Evolutionary conservation across 2,113 vertebrate genomes (phyloP), one percentile per base, ranked within the genome.

Genomic region (Pyxicephalus adspersus): DNA sequence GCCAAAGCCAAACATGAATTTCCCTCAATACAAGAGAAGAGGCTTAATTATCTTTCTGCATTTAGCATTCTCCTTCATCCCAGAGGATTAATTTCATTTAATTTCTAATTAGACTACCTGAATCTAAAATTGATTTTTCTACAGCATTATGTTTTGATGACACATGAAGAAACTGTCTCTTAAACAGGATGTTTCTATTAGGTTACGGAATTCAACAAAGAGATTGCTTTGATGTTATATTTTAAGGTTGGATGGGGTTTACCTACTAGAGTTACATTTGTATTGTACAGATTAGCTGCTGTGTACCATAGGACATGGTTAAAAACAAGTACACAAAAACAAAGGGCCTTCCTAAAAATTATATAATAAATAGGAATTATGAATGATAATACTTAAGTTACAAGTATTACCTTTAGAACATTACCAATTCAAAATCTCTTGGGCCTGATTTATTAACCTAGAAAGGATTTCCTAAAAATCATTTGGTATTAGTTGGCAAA

Each of bases 71-170:
- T 80, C 73, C 58, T 61, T 83, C 65, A 57, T 84, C 73, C 29
- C 7, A 15, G 17, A 61, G 52, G 55, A 85, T 88, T 87, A 83
- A 87, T 87, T 86, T 84, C 77, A 81, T 57, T 81, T 58, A 81
- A 84, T 81, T 85, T 85, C 64, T 87, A 76, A 83, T 87, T 84
- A 84, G 77, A 84, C 83, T 25, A 66, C 45, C 19, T 76, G 22
- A 34, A 29, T 85, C 85, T 81, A 85, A 84, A 86, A 31, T 83
- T 18, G 22, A 26, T 22, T 50, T 45, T 58, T 38, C 34, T 50
- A 34, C 13, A 76, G 57, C n/a, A 61, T 76, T 76, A 31, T 34
- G 54, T 29, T n/a, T 54, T 76, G 34, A 34, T 60, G 55, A 74
- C 72, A 26, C 5, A 34, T 38, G 20, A 66, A 45, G 22, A 60